Percentiles rank a stretch among this genome's conserved stretches.
Conservation (phyloP, 2,113 vertebrate genomes). For the Agapornis roseicollis region DNA sequence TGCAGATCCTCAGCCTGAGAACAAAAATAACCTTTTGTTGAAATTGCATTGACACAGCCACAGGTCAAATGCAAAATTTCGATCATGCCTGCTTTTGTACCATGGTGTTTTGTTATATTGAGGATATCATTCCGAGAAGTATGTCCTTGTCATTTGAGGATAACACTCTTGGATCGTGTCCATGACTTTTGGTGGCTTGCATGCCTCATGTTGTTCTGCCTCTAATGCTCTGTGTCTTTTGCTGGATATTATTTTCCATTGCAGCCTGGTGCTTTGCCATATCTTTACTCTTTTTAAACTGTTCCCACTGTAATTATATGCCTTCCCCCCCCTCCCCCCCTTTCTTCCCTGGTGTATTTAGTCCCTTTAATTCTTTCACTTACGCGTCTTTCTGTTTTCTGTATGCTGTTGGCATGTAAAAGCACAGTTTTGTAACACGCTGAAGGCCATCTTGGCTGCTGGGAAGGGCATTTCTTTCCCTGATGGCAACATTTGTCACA, state of each 20-base stretch:
- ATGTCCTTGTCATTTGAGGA: constrained; percentile 37
- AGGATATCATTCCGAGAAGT: background rate
- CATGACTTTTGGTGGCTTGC: constrained; percentile 11
- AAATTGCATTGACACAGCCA: background rate
- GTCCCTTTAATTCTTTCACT: background rate
- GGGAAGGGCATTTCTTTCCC: background rate
- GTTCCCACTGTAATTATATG: background rate
- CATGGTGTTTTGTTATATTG: background rate
- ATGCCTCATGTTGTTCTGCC: background rate
- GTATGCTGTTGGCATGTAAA: background rate
- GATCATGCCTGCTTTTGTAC: background rate
- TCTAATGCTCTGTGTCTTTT: background rate
- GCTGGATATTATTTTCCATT: constrained; percentile 3
- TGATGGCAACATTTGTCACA: background rate
- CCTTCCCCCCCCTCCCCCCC: background rate
- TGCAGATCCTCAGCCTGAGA: background rate
- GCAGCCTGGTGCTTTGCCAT: constrained; percentile 7
- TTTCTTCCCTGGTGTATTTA: background rate
- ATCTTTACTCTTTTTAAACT: background rate
- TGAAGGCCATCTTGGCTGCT: background rate
- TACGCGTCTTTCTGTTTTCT: background rate
- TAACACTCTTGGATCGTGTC: constrained; percentile 32
- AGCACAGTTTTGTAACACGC: background rate
- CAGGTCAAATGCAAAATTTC: background rate
- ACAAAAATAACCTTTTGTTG: background rate